A percentile compares a stretch with the other conserved stretches of the same genome.
phyloP scores from a whole-genome alignment of 2,113 vertebrate genomes.

The Chunga burmeisteri region DNA sequence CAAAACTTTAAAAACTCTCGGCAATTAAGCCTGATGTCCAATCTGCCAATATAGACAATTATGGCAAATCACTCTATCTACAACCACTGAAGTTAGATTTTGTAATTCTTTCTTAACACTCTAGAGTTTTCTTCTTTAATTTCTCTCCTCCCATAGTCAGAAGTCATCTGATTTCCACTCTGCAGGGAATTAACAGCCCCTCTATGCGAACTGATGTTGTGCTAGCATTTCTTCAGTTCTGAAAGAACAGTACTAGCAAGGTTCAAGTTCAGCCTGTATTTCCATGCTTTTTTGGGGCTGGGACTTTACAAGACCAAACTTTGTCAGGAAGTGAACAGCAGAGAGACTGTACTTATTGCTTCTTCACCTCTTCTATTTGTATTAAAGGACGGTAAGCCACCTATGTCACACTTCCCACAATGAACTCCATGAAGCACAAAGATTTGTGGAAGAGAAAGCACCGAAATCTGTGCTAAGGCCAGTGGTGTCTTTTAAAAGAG shows the following conservation, averaged over 20 bases:
- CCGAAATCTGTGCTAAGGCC: neutral
- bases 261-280: neutral
- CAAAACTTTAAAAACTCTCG: neutral
- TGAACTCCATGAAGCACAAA: neutral
- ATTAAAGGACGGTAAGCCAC: neutral
- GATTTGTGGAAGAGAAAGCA: neutral
- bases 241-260: neutral
- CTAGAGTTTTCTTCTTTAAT: neutral
- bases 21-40: neutral
- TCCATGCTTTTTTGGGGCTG: neutral
- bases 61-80: neutral
- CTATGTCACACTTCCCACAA: neutral
- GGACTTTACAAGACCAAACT: neutral
- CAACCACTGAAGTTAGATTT: neutral
- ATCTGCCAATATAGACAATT: neutral
- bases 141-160: neutral
- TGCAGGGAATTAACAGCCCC: neutral
- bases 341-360: neutral
- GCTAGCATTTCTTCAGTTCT: neutral
- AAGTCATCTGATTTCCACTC: neutral
- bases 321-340: neutral
- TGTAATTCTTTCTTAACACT: neutral
- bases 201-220: neutral
- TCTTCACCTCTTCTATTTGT: neutral
- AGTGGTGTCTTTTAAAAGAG: neutral